A percentile compares a stretch with the other conserved stretches of the same genome.
Evolutionary conservation across 2,113 vertebrate genomes (phyloP).

Genomic region (Calyptomena viridis): DNA sequence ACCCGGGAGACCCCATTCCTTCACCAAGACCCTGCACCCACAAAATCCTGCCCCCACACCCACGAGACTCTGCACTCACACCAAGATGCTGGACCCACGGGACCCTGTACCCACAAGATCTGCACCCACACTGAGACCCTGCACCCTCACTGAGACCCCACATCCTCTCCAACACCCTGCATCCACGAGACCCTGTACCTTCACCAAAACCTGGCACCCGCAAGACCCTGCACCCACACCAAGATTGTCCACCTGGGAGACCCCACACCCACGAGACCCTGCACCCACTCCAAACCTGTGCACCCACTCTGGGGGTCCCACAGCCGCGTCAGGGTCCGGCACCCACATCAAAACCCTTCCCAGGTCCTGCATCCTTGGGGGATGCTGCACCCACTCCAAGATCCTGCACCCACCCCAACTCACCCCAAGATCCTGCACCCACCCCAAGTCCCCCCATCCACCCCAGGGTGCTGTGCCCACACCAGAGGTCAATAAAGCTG

Average conservation of each 20-base stretch:
- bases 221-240: too few relatives aligned
- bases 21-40: not conserved
- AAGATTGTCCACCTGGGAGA: too few relatives aligned
- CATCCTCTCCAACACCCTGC: too few relatives aligned
- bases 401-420: too few relatives aligned
- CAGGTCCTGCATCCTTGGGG: too few relatives aligned
- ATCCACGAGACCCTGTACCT: too few relatives aligned
- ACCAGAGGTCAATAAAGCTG: not conserved
- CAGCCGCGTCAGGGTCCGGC: accelerated
- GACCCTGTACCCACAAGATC: not conserved
- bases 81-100: not conserved
- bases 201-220: too few relatives aligned
- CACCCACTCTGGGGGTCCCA: not conserved
- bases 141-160: too few relatives aligned
- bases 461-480: not conserved
- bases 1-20: not conserved
- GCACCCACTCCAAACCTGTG: not conserved
- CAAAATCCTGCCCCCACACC: not conserved
- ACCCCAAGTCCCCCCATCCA: not conserved
- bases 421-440: too few relatives aligned
- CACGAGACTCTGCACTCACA: not conserved
- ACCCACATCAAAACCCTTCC: not conserved
- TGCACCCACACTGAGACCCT: too few relatives aligned
- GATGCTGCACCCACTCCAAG: too few relatives aligned
- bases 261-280: not conserved